Base-by-base conservation (phyloP, 2,888 invertebrate species). In the Metallyticus violacea region DNA sequence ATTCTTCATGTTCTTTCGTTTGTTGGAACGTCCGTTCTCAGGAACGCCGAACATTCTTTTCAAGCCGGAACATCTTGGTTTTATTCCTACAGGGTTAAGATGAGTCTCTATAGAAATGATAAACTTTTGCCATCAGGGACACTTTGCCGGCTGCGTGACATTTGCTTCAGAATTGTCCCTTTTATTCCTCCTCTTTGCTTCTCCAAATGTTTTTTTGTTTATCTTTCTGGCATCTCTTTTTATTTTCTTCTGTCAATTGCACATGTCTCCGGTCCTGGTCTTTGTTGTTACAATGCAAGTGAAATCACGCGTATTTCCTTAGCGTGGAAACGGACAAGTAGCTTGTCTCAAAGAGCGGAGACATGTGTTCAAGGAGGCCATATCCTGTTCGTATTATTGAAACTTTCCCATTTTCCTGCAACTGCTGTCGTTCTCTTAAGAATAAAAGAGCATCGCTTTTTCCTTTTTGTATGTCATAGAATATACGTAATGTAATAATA, bases 171-270 rank as follows among this genome's bases (percentile, higher is more conserved):
- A 40, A 40, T 40, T 40, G 40, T 40, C 40, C 40, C 40, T 15
- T 40, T 15, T 40, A 9, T 40, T 7, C 40, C 9, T 40, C 40
- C 40, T 40, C 40, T 40, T 40, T 40, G 15, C 40, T 40, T 40
- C 40, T 15, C 7, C 40, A 40, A 40, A 40, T 40, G 40, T 40
- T 40, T 40, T n/a, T 40, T 40, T 40, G 40, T 40, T 40, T 40
- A 40, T 40, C 40, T 40, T 15, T 9, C 6, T 62, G 27, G 28
- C 25, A 28, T 77, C 79, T 85, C 26, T 62, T 28, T 30, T 86
- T 79, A 40, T 30, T 86, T 81, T 86, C 62, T 83, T 77, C 40
- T 85, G 85, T 79, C 86, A 86, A 86, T 85, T 86, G 86, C 85
- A 85, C 76, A 77, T 77, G 77, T 77, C 76, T 29, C 26, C 28